These are phyloP conservation scores for Leptothorax acervorum DNA, from an alignment of 2,888 invertebrate genomes.

Conservation along the genomic window DNA sequence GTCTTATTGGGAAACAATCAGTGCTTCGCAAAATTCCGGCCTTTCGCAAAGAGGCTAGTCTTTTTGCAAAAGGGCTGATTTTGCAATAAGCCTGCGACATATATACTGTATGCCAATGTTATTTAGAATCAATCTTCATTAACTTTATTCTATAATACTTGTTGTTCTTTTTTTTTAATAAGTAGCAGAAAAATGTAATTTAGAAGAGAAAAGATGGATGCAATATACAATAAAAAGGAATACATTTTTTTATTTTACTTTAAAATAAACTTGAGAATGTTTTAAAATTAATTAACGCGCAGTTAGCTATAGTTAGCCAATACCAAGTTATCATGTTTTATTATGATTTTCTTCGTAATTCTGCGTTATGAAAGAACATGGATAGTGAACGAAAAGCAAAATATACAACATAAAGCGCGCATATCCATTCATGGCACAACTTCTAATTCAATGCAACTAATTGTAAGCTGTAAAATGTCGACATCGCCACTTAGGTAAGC, in stretches of 20 bases:
- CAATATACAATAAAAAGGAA: background rate
- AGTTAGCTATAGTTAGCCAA: background rate
- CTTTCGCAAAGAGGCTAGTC: no score
- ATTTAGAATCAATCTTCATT: background rate
- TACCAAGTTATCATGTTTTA: background rate
- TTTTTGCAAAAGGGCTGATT: no score
- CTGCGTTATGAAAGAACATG: background rate
- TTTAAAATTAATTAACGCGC: background rate
- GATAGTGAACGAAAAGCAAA: background rate
- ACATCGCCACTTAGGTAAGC: slow-evolving; percentile 63
- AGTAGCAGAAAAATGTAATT: background rate
- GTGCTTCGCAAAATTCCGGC: no score
- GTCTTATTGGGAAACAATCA: no score
- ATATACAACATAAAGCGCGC: background rate
- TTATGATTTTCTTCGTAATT: background rate
- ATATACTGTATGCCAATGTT: background rate
- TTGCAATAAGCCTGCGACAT: no score
- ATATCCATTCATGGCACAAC: slow-evolving; percentile 3
- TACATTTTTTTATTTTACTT: background rate
- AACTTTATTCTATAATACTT: background rate
- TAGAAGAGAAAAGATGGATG: background rate
- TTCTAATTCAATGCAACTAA: slow-evolving; percentile 53
- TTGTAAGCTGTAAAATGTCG: slow-evolving; percentile 53
- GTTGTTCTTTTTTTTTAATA: background rate
- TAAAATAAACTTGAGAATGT: background rate